phyloP scores from a whole-genome alignment of 2,797 vertebrate genomes.

The Pseudocheirus occidentalis region DNA sequence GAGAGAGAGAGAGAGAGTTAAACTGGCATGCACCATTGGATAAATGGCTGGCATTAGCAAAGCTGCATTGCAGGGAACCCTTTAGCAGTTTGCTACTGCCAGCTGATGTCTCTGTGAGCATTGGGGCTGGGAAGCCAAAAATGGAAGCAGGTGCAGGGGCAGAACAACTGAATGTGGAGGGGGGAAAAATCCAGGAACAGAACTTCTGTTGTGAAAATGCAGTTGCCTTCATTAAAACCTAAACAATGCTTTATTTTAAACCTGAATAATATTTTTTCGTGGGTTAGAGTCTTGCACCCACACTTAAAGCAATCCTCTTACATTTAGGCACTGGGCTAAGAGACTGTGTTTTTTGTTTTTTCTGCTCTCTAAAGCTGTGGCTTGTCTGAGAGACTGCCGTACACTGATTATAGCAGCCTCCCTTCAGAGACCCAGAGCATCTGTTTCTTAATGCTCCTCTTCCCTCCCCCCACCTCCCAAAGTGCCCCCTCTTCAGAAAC shows the following conservation, averaged over 20 bases:
- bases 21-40: slow-evolving; percentile 84
- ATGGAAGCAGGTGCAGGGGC: slow-evolving; percentile 87
- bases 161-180: slow-evolving; percentile 80
- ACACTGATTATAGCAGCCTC: slow-evolving; percentile 81
- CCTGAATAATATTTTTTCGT: slow-evolving; percentile 79
- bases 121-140: slow-evolving; percentile 87
- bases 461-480: slow-evolving; percentile 35
- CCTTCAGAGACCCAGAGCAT: slow-evolving; percentile 82
- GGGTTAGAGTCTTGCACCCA: slow-evolving; percentile 76
- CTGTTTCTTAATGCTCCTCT: slow-evolving; percentile 81
- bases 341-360: slow-evolving; percentile 73
- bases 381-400: slow-evolving; percentile 82
- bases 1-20: slow-evolving; percentile 77
- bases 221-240: slow-evolving; percentile 83
- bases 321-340: slow-evolving; percentile 78
- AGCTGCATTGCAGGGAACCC: slow-evolving; percentile 86
- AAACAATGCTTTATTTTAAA: slow-evolving; percentile 85
- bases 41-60: slow-evolving; percentile 86
- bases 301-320: slow-evolving; percentile 82
- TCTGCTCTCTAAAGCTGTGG: slow-evolving; percentile 69
- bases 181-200: slow-evolving; percentile 78
- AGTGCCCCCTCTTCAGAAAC: slow-evolving; percentile 80
- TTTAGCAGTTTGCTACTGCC: slow-evolving; percentile 85
- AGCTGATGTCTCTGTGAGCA: slow-evolving; percentile 87
- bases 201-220: slow-evolving; percentile 85